Base-by-base conservation (phyloP, 2,797 vertebrate species). In the Ibycter americanus region DNA sequence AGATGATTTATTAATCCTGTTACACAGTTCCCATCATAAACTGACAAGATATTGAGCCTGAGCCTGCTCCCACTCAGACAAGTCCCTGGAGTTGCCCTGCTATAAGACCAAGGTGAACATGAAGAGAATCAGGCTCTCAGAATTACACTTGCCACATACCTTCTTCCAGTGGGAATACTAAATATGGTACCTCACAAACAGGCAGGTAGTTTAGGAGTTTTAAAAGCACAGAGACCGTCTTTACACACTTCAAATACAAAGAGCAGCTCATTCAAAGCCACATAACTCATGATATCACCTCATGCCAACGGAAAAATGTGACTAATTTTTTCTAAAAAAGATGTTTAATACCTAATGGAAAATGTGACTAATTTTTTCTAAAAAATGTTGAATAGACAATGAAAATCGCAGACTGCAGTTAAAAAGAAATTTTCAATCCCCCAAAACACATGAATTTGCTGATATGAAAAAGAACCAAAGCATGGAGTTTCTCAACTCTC, bases 1-100 rank as follows among this genome's bases (percentile, higher is more conserved):
- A 81, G 42, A 83, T 22, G 25, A 77, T 87, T 88, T 92, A 78
- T 94, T 70, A 89, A 93, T 90, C 58, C 80, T 93, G 12, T 77
- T 92, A 84, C 31, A 72, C 66, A 42, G 31, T 40, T 89, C 61
- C 77, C 66, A 94, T 88, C 59, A 90, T 46, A 87, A 40, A 80
- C 52, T 49, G 49, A 51, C 68, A 56, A 92, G 80, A 61, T 67
- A 59, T 8, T 72, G 56, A 90, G 63, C n/a, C 42, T 21, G 15
- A 87, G 36, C 38, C 58, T 76, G 55, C 22, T 74, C 34, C 17
- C 21, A 31, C 55, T 62, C 42, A 26, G 22, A 38, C 4, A 61
- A 79, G 71, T 42, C 66, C 14, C 56, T 47, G 27, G 40, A 76
- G 40, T 31, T 59, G 40, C 31, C 62, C 13, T 65, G 42, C 20